Conservation (phyloP, 2,888 invertebrate species). For the Muschampia plurimacula region DNA sequence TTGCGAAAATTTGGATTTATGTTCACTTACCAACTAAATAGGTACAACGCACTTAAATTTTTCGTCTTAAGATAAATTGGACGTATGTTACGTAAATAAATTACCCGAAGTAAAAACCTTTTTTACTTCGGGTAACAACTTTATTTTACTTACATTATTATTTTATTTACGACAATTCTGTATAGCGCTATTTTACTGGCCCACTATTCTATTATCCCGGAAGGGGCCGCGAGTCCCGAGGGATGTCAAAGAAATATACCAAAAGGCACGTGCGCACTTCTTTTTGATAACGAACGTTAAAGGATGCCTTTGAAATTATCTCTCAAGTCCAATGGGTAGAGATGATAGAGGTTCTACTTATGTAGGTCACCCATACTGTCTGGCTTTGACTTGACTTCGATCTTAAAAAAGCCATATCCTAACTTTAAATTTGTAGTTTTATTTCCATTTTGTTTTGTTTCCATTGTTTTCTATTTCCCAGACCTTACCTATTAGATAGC, state of each 20-base stretch:
- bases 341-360: not conserved
- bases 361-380: no score
- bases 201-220: constrained; percentile 69
- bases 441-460: no score
- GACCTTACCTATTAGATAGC: no score
- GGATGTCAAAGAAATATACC: constrained; percentile 72
- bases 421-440: no score
- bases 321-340: constrained; percentile 13
- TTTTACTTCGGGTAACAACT: not conserved
- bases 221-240: constrained; percentile 57
- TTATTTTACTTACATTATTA: not conserved
- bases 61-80: not conserved
- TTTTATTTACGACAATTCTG: constrained; percentile 2
- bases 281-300: constrained; percentile 61
- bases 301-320: constrained; percentile 43
- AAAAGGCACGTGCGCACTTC: constrained; percentile 38
- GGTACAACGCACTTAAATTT: not conserved
- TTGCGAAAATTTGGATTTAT: not conserved
- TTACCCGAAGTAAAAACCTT: not conserved
- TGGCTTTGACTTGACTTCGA: no score
- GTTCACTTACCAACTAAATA: not conserved
- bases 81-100: not conserved
- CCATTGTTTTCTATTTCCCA: no score
- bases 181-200: constrained; percentile 58
- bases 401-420: no score